These are phyloP conservation scores for Epizoanthus scotinus DNA, from an alignment of 92 coral and sea anemone genomes.

Conservation along the genomic window DNA sequence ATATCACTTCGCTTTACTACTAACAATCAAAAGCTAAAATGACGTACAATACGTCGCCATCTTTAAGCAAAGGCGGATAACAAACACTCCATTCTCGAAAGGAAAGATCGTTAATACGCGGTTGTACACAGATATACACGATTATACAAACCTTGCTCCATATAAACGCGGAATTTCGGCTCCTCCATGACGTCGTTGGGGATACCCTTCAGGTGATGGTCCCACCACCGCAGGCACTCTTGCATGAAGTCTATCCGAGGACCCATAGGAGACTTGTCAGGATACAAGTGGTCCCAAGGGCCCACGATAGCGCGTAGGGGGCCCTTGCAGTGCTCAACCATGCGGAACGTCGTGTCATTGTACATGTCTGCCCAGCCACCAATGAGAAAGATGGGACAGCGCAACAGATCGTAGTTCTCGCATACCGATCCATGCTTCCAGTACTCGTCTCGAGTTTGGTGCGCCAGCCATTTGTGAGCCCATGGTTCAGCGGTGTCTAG, in stretches of 20 bases:
- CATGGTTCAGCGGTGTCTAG: conserved; percentile 61
- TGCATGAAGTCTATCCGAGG: conserved; percentile 69
- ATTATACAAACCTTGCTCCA: conserved; percentile 60
- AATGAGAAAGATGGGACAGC: conserved; percentile 67
- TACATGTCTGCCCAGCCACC: conserved; percentile 81
- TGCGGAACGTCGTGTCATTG: conserved; percentile 67
- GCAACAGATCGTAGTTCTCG: conserved; percentile 63
- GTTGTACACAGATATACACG: background rate
- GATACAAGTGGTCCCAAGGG: conserved; percentile 83
- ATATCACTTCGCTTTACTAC: no score
- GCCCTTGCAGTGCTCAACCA: conserved; percentile 66
- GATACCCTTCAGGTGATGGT: conserved; percentile 70
- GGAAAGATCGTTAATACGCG: no score
- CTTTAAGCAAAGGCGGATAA: no score
- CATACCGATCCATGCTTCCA: conserved; percentile 81
- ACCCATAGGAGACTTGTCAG: conserved; percentile 58
- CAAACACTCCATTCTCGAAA: no score
- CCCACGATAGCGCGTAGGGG: conserved; percentile 65
- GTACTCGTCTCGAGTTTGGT: conserved; percentile 75
- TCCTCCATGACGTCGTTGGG: conserved; percentile 66
- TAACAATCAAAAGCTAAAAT: no score
- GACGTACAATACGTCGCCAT: no score
- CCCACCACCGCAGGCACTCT: conserved; percentile 78
- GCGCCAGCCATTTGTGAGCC: conserved; percentile 71
- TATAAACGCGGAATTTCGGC: conserved; percentile 59